Evolutionary conservation across 2,113 vertebrate genomes (phyloP), one percentile per base, ranked within the genome.

Genomic region (Peromyscus maniculatus): DNA sequence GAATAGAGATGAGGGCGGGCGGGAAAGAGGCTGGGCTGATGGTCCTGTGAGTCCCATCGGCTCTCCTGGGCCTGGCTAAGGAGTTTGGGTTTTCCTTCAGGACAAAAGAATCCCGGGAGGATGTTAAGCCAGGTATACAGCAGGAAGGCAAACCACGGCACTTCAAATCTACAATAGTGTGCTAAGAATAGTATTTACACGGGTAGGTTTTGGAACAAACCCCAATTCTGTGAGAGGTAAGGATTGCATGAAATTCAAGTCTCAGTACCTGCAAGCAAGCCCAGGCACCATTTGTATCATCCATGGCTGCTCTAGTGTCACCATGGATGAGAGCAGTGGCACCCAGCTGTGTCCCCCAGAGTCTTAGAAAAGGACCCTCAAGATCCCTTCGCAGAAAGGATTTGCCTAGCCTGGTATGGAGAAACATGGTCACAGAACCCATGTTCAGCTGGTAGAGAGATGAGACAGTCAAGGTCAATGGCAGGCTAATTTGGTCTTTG

Each of bases 281-380:
- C 12, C 19, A 31, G 43, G 16, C 0, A 36, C 12, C 6, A 0
- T 15, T 28, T 0, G 0, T 0, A 0, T 0, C 1, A 8, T 33
- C 57, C 4, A 0, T 5, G 52, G 57, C 59, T 31, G 55, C 46
- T 4, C 21, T 49, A 15, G 17, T 19, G n/a, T 33, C 1, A 2
- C 8, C 1, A 5, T 9, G 49, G 39, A 24, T 3, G 31, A 33
- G 64, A 19, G 33, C 33, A 79, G 3, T 11, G 19, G 64, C 19
- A 26, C 7, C 4, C 10, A 80, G 13, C 22, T 0, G 3, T 3
- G 2, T 0, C 15, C 80, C 22, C 0, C 0, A 4, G 52, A 36
- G 46, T 36, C n/a, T 15, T 0, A 36, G 31, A 16, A 6, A 0
- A 33, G 19, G 3, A 0, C 62, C 13, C 5, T 9, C 43, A 72